Evolutionary conservation across 2,113 vertebrate species (phyloP), one percentile per base, ranked within the genome.

Genomic region (Galeopterus variegatus): DNA sequence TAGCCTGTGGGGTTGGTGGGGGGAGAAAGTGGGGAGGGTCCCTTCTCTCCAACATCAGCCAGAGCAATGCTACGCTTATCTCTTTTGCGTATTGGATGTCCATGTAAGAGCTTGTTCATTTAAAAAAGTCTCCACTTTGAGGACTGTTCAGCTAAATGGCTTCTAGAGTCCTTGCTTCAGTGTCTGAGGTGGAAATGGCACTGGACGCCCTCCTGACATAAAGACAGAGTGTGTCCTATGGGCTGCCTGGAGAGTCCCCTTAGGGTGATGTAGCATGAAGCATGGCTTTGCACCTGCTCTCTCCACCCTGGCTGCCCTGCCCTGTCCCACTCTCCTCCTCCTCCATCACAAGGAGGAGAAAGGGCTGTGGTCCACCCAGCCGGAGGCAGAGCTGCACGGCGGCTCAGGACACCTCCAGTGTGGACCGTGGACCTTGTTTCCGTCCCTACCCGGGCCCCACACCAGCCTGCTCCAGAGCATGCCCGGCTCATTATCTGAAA

Each of bases 401-500:
- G 33, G 36, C 67, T 91, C 36, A 31, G 92, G 87, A 60, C 62
- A 8, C 23, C 33, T 87, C 2, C 56, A 67, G 5, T 79, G 67
- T 65, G 65, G 72, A 28, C 62, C 21, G 1, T 52, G 14, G 1
- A 17, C 48, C 86, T 84, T 67, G 48, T 82, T 73, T 94, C 80
- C 21, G 15, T 67, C 45, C 85, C n/a, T 36, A 65, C 33, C 92
- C 54, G 62, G 54, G 50, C 19, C 19, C 70, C 24, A 31, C 77
- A 84, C 48, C 12, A 19, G n/a, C 77, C 56, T 15, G 48, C 85
- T 76, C 8, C 0, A 79, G 45, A 86, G 36, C 64, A 62, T 54
- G 62, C 15, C 58, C 0, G 45, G 73, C 87, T 98, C 97, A 98
- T 98, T 98, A 97, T 97, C 91, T 97, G 96, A 86, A 98, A 95